These are phyloP conservation scores for Drosophila recens DNA, from an alignment of 2,888 invertebrate genomes.

Conservation along the genomic window DNA sequence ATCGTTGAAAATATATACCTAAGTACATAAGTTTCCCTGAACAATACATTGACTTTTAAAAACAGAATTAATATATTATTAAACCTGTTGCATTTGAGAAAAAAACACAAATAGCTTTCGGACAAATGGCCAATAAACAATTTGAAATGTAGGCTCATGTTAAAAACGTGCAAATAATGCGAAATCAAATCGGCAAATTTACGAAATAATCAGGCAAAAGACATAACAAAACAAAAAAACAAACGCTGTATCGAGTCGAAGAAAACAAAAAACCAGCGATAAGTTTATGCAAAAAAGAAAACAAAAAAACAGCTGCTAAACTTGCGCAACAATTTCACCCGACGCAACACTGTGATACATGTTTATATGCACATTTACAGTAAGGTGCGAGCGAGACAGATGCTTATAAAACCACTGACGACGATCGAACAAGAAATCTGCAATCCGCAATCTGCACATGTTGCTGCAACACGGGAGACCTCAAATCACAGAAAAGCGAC, in stretches of 20 bases:
- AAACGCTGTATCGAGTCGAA: conserved; percentile 29
- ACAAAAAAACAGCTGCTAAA: conserved; percentile 44
- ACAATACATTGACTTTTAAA: background rate
- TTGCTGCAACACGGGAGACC: conserved; percentile 41
- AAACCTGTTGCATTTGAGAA: background rate
- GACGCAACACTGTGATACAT: conserved; percentile 37
- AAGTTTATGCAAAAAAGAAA: conserved; percentile 55
- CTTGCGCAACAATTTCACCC: conserved; percentile 76
- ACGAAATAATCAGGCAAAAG: conserved; percentile 28
- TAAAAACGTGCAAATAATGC: conserved; percentile 58
- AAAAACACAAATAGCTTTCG: conserved; percentile 34
- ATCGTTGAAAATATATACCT: too few species aligned
- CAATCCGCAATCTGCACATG: conserved; percentile 13
- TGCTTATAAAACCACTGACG: conserved; percentile 16
- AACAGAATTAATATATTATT: background rate
- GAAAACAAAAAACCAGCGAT: conserved; percentile 42
- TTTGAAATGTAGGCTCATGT: conserved; percentile 28
- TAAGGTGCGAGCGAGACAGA: conserved; percentile 33
- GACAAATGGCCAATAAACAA: conserved; percentile 49
- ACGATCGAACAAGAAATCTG: conserved; percentile 47
- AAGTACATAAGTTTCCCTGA: too few species aligned
- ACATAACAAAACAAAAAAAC: conserved; percentile 16
- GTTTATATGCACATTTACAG: background rate
- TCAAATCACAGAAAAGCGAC: conserved; percentile 34
- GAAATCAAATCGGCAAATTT: conserved; percentile 35